Evolutionary conservation across 2,797 vertebrate species (phyloP), one percentile per base, ranked within the genome.

Genomic region (Erpetoichthys calabaricus): DNA sequence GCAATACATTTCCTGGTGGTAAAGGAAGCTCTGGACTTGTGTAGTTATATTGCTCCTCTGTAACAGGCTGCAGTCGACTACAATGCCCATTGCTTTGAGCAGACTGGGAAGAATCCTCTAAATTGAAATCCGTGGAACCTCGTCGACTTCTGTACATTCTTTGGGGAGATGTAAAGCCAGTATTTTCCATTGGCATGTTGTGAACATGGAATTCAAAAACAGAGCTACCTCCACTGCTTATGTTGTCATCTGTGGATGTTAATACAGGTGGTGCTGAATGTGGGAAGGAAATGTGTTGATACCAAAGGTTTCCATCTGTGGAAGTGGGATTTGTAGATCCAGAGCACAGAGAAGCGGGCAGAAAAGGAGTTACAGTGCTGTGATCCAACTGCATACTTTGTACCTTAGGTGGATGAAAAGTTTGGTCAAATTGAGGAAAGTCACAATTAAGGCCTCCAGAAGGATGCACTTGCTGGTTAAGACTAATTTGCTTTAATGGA

Each of bases 161-260:
- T 7, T 77, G 84, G 80, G 72, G 83, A 75, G 1, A 78, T 70
- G 52, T 9, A 64, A 85, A 64, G 7, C 74, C 67, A 51, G 61
- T 67, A 65, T 86, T 83, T 64, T 76, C 68, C 2, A 82, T 66
- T 42, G 88, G 86, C 55, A 87, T 70, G 70, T 68, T 67, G 50
- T 86, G 86, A 67, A 83, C 70, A 65, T 97, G 94, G 70, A 92
- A 98, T 64, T 98, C 94, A 73, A 99, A 97, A 7, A 89, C 81
- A 57, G 86, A 88, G 66, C 78, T 76, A 68, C 81, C 76, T 51
- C 84, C 85, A 51, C 55, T 84, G 7, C 80, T 75, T 4, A 62
- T 62, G 2, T 76, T 44, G n/a, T 63, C 62, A 4, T 55, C 62
- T 0, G 72, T 53, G 52, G 84, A 82, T 10, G 79, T 72, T 65